Evolutionary conservation across 2,113 vertebrate species (phyloP).

Genomic region (Rousettus leschenaultii): DNA sequence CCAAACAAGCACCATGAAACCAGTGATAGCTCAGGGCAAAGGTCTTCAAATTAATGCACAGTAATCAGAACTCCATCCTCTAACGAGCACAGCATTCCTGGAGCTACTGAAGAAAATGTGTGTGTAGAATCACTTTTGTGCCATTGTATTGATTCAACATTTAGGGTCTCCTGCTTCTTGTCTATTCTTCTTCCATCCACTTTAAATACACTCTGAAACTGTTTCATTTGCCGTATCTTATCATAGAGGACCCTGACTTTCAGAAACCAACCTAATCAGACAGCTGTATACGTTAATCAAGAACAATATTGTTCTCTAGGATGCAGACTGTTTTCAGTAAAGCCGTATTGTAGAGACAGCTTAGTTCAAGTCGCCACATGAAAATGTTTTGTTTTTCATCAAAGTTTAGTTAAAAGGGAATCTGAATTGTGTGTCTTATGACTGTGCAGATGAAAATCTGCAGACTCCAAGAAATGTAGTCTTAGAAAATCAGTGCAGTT

Average conservation of each 20-base stretch:
- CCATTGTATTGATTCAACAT: neutral
- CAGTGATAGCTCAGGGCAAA: neutral
- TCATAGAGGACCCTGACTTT: neutral
- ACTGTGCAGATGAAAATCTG: constrained; percentile 51
- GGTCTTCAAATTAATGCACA: neutral
- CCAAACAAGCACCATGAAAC: neutral
- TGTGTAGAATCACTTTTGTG: neutral
- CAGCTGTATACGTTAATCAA: constrained; percentile 55
- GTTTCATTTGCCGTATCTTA: neutral
- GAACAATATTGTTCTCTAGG: constrained; percentile 22
- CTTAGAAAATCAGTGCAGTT: constrained; percentile 58
- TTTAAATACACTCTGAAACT: neutral
- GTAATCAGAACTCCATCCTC: neutral
- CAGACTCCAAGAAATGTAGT: constrained; percentile 36
- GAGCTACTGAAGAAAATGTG: neutral
- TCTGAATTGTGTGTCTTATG: constrained; percentile 30
- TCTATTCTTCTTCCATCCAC: neutral
- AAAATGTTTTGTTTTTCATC: constrained; percentile 49
- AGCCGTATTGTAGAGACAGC: constrained; percentile 38
- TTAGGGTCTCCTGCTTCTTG: neutral
- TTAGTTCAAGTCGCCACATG: constrained; percentile 41
- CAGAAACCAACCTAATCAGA: constrained; percentile 23
- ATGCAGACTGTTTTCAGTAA: constrained; percentile 40
- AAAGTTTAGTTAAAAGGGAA: constrained; percentile 50
- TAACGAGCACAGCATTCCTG: neutral